These are phyloP conservation scores for Conus ventricosus DNA, from an alignment of 1,140 invertebrate species.

Conservation along the genomic window DNA sequence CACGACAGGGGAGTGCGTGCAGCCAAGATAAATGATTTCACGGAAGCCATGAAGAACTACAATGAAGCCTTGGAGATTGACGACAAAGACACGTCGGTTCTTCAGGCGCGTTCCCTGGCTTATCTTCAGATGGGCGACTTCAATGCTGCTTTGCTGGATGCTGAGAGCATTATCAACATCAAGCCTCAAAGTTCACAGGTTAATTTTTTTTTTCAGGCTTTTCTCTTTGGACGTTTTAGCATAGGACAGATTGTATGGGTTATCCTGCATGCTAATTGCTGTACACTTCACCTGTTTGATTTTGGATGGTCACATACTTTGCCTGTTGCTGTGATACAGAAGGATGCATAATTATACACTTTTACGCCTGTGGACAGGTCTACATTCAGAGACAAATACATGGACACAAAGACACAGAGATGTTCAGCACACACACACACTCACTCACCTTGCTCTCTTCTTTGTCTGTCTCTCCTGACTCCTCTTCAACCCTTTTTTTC, in stretches of 20 bases:
- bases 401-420: background rate
- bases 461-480: no score
- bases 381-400: background rate
- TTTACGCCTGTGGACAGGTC: no score
- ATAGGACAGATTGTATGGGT: background rate
- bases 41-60: slow-evolving; percentile 62
- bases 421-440: background rate
- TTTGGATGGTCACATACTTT: no score
- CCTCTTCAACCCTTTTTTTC: no score
- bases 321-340: no score
- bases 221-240: background rate
- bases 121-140: slow-evolving; percentile 63
- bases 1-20: slow-evolving; percentile 64
- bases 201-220: background rate
- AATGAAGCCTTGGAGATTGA: slow-evolving; percentile 71
- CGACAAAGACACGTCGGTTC: slow-evolving; percentile 59
- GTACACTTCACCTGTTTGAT: no score
- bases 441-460: background rate
- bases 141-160: slow-evolving; percentile 58
- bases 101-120: slow-evolving; percentile 59
- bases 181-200: slow-evolving; percentile 65
- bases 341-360: no score
- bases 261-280: background rate
- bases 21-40: slow-evolving; percentile 56
- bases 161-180: slow-evolving; percentile 57